Percentiles rank a stretch among this genome's conserved stretches.
These are phyloP conservation scores for Conopomorpha cramerella DNA, from an alignment of 1,140 invertebrate species.

Conservation along the genomic window DNA sequence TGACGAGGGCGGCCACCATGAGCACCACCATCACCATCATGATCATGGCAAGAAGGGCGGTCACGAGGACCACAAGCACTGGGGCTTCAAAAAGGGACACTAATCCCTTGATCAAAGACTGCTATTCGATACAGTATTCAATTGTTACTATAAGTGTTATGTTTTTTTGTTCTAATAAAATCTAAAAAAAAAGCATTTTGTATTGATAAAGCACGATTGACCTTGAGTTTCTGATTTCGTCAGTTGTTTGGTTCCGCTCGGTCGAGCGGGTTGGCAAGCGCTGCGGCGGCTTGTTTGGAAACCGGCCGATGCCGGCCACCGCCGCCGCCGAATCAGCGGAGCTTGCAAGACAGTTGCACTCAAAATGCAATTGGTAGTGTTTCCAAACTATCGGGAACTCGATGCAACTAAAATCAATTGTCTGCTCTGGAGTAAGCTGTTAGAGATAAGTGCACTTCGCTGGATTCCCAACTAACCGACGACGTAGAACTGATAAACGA, in stretches of 20 bases:
- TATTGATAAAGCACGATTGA: conserved; percentile 14
- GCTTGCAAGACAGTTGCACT: conserved; percentile 35
- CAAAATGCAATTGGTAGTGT: conserved; percentile 29
- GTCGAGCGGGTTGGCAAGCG: conserved; percentile 32
- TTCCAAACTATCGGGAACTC: conserved; percentile 16
- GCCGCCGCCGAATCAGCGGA: conserved; percentile 31
- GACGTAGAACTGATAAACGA: too few relatives aligned
- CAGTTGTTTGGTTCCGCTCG: conserved; percentile 12
- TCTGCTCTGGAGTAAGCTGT: neutral
- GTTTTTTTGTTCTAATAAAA: conserved; percentile 13
- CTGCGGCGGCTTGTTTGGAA: conserved; percentile 34
- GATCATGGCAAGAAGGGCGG: conserved; percentile 68
- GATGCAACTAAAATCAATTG: neutral
- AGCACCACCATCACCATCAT: conserved; percentile 64
- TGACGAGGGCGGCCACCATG: conserved; percentile 62
- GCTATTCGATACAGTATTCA: conserved; percentile 18
- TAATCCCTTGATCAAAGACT: conserved; percentile 23
- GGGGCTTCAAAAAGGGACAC: conserved; percentile 61
- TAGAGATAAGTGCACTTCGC: neutral
- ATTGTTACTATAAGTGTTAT: conserved; percentile 20
- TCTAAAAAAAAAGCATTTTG: conserved; percentile 2
- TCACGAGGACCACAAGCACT: conserved; percentile 56
- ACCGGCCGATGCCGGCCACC: conserved; percentile 36
- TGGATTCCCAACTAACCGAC: too few relatives aligned
- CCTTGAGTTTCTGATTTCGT: conserved; percentile 24